Percentiles rank a stretch among this genome's conserved stretches.
Conservation (phyloP, 2,888 invertebrate genomes). For the Diaperis boleti region DNA sequence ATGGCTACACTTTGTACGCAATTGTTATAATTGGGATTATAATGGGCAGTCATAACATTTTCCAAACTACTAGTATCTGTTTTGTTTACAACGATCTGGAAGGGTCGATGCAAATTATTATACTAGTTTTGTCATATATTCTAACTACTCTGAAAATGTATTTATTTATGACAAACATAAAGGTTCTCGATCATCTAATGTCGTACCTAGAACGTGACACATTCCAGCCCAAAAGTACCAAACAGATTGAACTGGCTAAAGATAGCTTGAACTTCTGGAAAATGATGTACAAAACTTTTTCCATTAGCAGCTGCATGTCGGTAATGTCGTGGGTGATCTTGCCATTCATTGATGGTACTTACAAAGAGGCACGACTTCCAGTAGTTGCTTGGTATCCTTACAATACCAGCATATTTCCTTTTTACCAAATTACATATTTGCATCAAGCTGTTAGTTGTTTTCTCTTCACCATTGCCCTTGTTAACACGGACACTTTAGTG, state of each 20-base stretch:
- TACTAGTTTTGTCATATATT: no score
- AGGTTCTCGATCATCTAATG: no score
- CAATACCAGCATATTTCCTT: neutral
- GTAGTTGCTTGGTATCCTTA: constrained; percentile 19
- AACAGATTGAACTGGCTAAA: neutral
- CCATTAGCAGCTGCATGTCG: no score
- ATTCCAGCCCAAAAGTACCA: neutral
- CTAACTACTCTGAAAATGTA: no score
- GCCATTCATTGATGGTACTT: constrained; percentile 40
- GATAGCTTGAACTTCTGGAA: neutral
- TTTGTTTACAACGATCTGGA: constrained; percentile 12
- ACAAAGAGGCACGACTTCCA: constrained; percentile 5
- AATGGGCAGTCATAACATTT: neutral
- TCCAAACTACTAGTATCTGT: neutral
- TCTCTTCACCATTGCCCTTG: neutral
- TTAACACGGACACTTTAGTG: neutral
- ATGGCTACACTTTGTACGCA: neutral
- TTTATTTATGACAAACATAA: neutral
- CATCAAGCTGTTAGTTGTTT: constrained; percentile 1
- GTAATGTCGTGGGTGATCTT: constrained; percentile 17
- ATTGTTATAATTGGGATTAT: neutral
- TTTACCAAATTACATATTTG: constrained; percentile 3
- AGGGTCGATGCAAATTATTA: no score
- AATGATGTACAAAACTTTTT: neutral
- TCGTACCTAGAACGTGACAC: no score